Percentiles rank a stretch among this genome's conserved stretches.
These are phyloP conservation scores for Irena cyanogastra DNA, from an alignment of 2,113 vertebrate genomes.

Conservation along the genomic window DNA sequence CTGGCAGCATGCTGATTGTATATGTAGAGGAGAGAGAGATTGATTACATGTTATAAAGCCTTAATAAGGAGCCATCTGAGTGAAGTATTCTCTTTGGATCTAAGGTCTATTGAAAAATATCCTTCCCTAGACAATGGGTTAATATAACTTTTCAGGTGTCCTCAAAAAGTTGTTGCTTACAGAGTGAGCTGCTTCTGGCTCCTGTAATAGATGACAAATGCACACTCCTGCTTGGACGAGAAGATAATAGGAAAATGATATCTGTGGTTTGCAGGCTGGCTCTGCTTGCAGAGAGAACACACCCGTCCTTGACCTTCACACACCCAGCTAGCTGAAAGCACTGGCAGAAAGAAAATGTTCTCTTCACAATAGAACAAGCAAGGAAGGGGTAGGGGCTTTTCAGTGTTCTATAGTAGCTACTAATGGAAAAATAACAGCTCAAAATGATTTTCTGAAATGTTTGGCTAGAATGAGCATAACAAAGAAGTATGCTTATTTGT, in stretches of 20 bases:
- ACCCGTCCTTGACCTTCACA: not conserved
- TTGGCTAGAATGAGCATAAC: not conserved
- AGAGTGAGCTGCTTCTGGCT: not conserved
- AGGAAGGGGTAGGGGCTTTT: not conserved
- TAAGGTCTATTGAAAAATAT: not conserved
- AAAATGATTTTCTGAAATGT: not conserved
- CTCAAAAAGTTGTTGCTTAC: not conserved
- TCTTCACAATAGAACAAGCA: not conserved
- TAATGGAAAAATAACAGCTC: not conserved
- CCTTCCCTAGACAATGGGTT: not conserved
- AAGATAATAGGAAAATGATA: not conserved
- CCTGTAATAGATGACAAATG: not conserved
- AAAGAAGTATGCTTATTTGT: not conserved
- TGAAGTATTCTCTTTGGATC: not conserved
- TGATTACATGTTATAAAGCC: not conserved
- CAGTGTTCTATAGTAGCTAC: not conserved
- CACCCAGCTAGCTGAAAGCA: not conserved
- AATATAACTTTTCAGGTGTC: not conserved
- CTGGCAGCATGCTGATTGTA: not conserved
- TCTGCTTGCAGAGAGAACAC: accelerated
- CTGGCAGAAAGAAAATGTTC: not conserved
- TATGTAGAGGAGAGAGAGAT: not conserved
- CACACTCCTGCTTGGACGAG: not conserved
- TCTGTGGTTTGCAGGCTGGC: not conserved
- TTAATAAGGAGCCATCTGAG: not conserved